A percentile compares a stretch with the other conserved stretches of the same genome.
Evolutionary conservation across 2,888 invertebrate species (phyloP).

Genomic region (Teinopalpus imperialis): DNA sequence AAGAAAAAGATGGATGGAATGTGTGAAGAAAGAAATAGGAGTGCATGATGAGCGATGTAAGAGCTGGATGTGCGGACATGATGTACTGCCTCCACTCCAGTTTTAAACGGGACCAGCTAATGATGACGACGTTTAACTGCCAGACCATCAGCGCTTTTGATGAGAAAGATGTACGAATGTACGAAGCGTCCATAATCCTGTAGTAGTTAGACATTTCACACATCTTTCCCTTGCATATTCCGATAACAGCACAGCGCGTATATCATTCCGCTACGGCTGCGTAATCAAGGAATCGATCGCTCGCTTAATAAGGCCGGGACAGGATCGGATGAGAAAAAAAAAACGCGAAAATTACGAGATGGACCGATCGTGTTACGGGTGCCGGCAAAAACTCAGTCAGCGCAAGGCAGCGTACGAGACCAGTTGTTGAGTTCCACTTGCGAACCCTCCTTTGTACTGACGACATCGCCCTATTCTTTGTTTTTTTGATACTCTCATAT

Average conservation of each 20-base stretch:
- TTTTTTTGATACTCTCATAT: too few species aligned
- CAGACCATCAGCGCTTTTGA: too few species aligned
- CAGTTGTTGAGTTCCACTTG: constrained; percentile 44
- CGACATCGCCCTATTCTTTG: too few species aligned
- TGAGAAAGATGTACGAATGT: too few species aligned
- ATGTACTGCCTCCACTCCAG: too few species aligned
- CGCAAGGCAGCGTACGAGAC: constrained; percentile 50
- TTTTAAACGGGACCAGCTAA: too few species aligned
- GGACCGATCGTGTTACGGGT: constrained; percentile 72
- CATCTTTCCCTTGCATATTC: not conserved
- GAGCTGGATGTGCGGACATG: too few species aligned
- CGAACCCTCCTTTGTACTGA: constrained; percentile 30
- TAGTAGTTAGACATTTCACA: not conserved
- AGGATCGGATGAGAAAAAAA: constrained; percentile 43
- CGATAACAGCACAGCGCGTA: not conserved
- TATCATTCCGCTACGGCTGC: constrained; percentile 40
- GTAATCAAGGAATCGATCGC: constrained; percentile 52
- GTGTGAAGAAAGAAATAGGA: too few species aligned
- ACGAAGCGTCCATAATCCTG: too few species aligned
- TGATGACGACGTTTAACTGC: too few species aligned
- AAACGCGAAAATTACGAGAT: constrained; percentile 74
- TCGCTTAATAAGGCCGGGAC: constrained; percentile 57
- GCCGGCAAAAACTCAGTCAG: constrained; percentile 54
- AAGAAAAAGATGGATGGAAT: too few species aligned
- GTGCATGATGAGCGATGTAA: too few species aligned